Evolutionary conservation across 1,140 invertebrate species (phyloP).

Genomic region (Drosophila insularis): DNA sequence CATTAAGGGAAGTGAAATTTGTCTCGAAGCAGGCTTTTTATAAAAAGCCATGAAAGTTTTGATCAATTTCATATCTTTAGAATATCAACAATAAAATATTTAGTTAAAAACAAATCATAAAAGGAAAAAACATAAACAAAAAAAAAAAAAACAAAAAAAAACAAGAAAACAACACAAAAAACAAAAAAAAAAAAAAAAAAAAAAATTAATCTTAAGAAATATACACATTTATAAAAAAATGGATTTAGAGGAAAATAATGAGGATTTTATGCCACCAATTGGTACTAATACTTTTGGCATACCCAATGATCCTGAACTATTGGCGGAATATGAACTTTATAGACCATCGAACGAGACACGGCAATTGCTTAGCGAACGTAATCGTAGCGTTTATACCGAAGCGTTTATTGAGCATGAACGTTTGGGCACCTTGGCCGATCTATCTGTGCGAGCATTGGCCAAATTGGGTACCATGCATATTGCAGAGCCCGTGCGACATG

Average conservation of each 20-base stretch:
- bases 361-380: conserved; percentile 40
- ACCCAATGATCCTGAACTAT: conserved; percentile 54
- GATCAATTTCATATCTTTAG: too few relatives aligned
- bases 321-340: conserved; percentile 52
- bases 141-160: background rate
- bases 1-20: too few relatives aligned
- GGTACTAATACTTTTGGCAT: conserved; percentile 47
- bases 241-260: conserved; percentile 44
- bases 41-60: too few relatives aligned
- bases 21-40: too few relatives aligned
- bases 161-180: background rate
- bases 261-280: conserved; percentile 35
- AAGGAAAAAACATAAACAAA: too few relatives aligned
- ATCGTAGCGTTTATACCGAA: conserved; percentile 55
- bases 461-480: conserved; percentile 23
- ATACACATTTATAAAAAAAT: conserved; percentile 12
- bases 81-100: background rate
- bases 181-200: background rate
- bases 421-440: conserved; percentile 56
- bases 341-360: conserved; percentile 30
- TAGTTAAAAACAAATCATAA: too few relatives aligned
- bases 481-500: conserved; percentile 18
- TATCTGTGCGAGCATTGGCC: conserved; percentile 56
- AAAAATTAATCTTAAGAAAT: too few relatives aligned
- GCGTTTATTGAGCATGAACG: conserved; percentile 47